Evolutionary conservation across 2,888 invertebrate species (phyloP).

Genomic region (Andricus curvator): DNA sequence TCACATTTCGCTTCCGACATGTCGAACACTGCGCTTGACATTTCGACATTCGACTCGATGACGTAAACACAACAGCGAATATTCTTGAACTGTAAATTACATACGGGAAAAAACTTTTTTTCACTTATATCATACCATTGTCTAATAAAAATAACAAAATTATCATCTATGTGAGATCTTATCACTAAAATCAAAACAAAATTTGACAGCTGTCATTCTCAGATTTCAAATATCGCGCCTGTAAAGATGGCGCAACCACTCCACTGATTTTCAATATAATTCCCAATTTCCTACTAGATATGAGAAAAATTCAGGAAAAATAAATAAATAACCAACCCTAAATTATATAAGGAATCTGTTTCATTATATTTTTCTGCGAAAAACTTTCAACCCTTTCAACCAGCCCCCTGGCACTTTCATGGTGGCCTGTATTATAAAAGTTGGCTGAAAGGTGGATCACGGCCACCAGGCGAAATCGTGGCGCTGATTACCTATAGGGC

Average conservation of each 20-base stretch:
- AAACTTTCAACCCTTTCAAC: background rate
- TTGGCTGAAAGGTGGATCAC: no score
- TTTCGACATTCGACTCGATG: background rate
- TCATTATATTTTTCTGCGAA: background rate
- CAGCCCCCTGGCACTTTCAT: no score
- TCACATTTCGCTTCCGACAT: background rate
- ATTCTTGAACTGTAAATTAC: no score
- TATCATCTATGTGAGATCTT: background rate
- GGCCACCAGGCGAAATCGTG: no score
- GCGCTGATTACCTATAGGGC: no score
- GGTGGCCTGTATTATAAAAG: no score
- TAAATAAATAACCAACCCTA: background rate
- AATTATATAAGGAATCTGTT: background rate
- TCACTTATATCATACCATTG: no score
- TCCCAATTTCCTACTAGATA: background rate
- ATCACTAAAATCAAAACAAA: background rate
- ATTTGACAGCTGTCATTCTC: background rate
- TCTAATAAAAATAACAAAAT: no score
- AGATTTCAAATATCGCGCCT: slow-evolving; percentile 3
- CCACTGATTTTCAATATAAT: background rate
- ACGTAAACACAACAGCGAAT: background rate
- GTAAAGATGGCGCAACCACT: background rate
- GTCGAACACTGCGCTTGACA: background rate
- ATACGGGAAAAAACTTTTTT: no score
- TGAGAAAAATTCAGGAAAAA: background rate